Evolutionary conservation across 2,888 invertebrate genomes (phyloP), one percentile per base, ranked within the genome.

Genomic region (Rhagium mordax): DNA sequence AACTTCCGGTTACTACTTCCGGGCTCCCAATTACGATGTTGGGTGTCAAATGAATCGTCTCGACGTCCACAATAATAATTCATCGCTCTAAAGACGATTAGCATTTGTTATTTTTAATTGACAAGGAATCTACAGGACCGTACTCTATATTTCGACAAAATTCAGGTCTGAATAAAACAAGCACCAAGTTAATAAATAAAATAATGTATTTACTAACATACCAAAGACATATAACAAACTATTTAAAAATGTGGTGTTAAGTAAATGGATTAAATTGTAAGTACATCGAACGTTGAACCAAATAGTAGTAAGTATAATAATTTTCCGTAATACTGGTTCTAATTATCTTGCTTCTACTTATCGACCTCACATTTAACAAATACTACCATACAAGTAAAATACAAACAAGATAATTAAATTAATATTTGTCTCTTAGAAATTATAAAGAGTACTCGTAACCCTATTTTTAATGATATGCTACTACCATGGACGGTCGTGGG

Each of bases 161-260:
- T n/a, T 24, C 6, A 6, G 24, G 6, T 3, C 6, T 16, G 13
- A 59, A 59, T 59, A 29, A 59, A 29, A 59, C 33, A 33, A 27
- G 3, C 1, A 29, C 33, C 16, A 29, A 29, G 16, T 59, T 59
- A 29, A 21, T 59, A 59, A 59, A 59, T 33, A 59, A 59, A 59
- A 59, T 59, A 59, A 59, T 59, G 15, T 59, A 59, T 59, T 59
- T 59, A 16, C 29, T 49, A 49, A 49, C 16, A 49, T 15, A 49
- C 51, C 51, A 41, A 41, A n/a, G 41, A 41, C 41, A 41, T 41
- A 33, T 33, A 33, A 33, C 33, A 41, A 41, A n/a, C 41, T 41
- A 41, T 24, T 24, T 4, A 24, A 24, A 24, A 24, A 24, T 24
- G 24, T 24, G 3, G 3, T 24, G 3, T 24, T 24, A 24, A 24